A percentile compares a stretch with the other conserved stretches of the same genome.
These are phyloP conservation scores for Lydus trimaculatus DNA, from an alignment of 2,888 invertebrate genomes.

Conservation along the genomic window DNA sequence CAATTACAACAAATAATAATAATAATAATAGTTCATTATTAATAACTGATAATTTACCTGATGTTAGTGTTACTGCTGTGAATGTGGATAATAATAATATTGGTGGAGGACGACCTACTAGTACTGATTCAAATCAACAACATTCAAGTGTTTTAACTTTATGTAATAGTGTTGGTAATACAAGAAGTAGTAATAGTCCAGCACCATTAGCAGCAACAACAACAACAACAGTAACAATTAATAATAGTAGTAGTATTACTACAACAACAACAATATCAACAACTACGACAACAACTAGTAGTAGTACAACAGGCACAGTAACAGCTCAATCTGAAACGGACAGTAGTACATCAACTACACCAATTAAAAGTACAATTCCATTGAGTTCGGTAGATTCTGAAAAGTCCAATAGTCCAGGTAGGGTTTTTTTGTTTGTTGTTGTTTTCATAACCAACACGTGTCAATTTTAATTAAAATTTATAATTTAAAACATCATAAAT, in stretches of 20 bases:
- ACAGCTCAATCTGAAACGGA: conserved; percentile 52
- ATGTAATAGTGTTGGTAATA: conserved; percentile 47
- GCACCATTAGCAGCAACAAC: conserved; percentile 41
- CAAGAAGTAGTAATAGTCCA: conserved; percentile 51
- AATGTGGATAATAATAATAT: conserved; percentile 60
- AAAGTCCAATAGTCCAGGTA: conserved; percentile 68
- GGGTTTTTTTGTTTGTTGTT: conserved; percentile 36
- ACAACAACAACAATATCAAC: conserved; percentile 34
- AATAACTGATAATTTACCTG: conserved; percentile 53
- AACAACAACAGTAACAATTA: conserved; percentile 36
- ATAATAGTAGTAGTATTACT: conserved; percentile 38
- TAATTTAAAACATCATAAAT: neutral
- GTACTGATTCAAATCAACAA: conserved; percentile 62
- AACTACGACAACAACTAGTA: conserved; percentile 20
- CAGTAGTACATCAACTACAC: conserved; percentile 61
- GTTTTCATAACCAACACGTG: too few species aligned
- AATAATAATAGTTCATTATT: conserved; percentile 38
- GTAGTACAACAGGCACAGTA: conserved; percentile 47
- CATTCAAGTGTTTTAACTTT: conserved; percentile 59
- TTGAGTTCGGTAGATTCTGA: conserved; percentile 64
- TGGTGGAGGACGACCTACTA: conserved; percentile 62
- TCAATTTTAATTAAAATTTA: too few species aligned
- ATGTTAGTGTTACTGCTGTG: conserved; percentile 59
- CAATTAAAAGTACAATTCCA: conserved; percentile 59
- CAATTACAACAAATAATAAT: conserved; percentile 14